Conservation (phyloP, 2,797 vertebrate genomes). For the Eulemur rubriventer region DNA sequence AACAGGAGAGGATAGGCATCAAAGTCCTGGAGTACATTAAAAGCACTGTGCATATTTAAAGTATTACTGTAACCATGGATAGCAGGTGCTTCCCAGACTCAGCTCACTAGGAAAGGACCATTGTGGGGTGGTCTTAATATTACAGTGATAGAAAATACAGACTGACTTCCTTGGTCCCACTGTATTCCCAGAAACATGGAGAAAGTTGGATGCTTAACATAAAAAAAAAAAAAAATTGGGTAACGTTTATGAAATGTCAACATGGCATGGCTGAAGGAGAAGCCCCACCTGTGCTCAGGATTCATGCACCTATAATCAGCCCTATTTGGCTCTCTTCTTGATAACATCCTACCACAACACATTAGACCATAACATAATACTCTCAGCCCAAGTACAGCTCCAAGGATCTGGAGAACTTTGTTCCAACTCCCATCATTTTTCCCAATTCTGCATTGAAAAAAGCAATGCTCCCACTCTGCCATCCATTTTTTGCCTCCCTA, state of each 20-base stretch:
- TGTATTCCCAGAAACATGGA: not conserved
- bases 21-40: not conserved
- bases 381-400: not conserved
- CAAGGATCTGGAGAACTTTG: not conserved
- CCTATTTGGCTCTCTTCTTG: not conserved
- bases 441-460: not conserved
- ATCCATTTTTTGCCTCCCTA: not conserved
- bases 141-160: not conserved
- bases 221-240: not conserved
- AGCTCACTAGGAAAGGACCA: not conserved
- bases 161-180: not conserved
- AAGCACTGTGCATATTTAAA: not conserved
- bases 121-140: not conserved
- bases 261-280: not conserved
- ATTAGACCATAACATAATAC: not conserved
- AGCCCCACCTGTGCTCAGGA: not conserved
- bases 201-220: conserved; percentile 4
- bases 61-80: not conserved
- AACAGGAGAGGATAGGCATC: not conserved
- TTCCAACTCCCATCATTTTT: not conserved
- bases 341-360: not conserved
- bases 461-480: not conserved
- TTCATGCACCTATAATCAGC: not conserved
- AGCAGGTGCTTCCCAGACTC: not conserved
- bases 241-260: not conserved